Percentiles rank a stretch among this genome's conserved stretches.
Conservation (phyloP, 1,140 invertebrate genomes). For the Cephus cinctus region DNA sequence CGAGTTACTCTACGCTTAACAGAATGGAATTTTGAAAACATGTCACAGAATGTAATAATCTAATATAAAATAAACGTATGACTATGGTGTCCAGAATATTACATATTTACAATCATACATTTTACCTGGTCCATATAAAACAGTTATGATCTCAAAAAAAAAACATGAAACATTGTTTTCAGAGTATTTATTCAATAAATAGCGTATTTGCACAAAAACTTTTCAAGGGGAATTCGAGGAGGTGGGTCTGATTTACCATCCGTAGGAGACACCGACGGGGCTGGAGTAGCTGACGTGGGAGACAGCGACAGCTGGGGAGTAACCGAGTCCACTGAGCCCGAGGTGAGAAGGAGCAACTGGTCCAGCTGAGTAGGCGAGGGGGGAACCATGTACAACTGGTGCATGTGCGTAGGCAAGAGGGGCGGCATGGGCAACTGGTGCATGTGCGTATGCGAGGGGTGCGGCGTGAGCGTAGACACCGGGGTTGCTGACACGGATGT, state of each 20-base stretch:
- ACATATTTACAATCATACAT: not conserved
- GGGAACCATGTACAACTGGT: constrained; percentile 16
- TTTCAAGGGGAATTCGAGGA: not conserved
- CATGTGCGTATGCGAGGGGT: constrained; percentile 22
- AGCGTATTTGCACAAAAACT: not conserved
- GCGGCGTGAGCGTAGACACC: constrained; percentile 49
- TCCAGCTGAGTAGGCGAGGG: constrained; percentile 3
- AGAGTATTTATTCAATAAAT: not conserved
- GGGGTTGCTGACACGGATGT: constrained; percentile 66
- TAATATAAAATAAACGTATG: not conserved
- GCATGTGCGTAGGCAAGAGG: constrained; percentile 25
- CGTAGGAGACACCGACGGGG: constrained; percentile 58
- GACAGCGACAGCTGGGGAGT: constrained; percentile 67
- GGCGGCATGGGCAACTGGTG: constrained; percentile 12
- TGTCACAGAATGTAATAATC: not conserved
- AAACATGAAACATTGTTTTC: not conserved
- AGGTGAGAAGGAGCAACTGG: constrained; percentile 19
- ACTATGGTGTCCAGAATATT: too few species aligned
- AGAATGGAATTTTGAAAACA: too few species aligned
- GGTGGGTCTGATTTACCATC: constrained; percentile 18
- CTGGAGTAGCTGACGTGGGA: constrained; percentile 67
- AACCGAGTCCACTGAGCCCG: constrained; percentile 43
- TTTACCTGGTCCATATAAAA: not conserved
- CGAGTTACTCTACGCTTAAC: not conserved
- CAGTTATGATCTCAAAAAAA: not conserved